Evolutionary conservation across 1,140 invertebrate species (phyloP), one percentile per base, ranked within the genome.

Genomic region (Choristoneura fumiferana): DNA sequence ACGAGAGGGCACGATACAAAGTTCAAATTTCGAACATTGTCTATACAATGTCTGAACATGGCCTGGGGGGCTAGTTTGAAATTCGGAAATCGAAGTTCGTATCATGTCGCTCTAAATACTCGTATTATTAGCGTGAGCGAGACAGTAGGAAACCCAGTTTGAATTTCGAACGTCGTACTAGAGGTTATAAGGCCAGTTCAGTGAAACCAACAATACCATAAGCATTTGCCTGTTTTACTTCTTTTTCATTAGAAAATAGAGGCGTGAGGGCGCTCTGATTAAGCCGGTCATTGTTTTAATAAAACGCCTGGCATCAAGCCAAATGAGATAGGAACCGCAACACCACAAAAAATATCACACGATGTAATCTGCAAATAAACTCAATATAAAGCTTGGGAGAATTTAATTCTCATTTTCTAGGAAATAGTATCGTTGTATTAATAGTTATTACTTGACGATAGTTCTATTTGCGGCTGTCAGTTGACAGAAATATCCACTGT

Each of bases 181-280:
- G n/a, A n/a, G n/a, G n/a, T n/a, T n/a, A n/a, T n/a, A n/a, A n/a
- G n/a, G n/a, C 22, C 6, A 29, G 22, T 29, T 29, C 22, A 29
- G 22, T 2, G 22, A 2, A 6, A 12, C 18, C 3, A 12, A 22
- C 43, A 22, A 49, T 49, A 49, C 43, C 43, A 49, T 49, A 49
- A 49, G 43, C 43, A 49, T 12, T 49, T 17, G 43, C 12, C 22
- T 17, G 43, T 49, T 49, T 49, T 29, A 29, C 6, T 29, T 49
- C 43, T 49, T 49, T 49, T 49, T 49, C 43, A 49, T 49, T 49
- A 49, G 43, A 49, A 49, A 49, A 49, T 49, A 49, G 18, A 49
- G 43, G 22, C 43, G n/a, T 17, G 22, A 49, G 43, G 43, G 43
- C 43, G 43, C 17, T 33, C 43, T 29, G 22, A 29, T 29, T 29